Evolutionary conservation across 2,888 invertebrate genomes (phyloP).

Genomic region (Apodemia duryi): DNA sequence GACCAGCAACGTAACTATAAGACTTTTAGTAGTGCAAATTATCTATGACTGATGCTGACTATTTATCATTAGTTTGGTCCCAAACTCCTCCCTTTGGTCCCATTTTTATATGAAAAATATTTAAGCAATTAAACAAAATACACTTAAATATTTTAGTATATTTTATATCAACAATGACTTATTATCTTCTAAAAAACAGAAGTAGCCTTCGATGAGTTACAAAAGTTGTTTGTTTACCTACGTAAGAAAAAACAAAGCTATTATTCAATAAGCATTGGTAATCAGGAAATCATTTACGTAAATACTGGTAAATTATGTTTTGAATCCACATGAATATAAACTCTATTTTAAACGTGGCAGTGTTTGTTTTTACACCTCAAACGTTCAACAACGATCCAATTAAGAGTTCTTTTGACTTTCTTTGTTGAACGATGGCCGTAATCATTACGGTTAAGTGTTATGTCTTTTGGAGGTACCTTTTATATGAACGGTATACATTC

Average conservation of each 20-base stretch:
- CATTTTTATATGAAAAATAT: too few relatives aligned
- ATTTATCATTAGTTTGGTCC: too few relatives aligned
- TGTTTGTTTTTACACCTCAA: conserved; percentile 14
- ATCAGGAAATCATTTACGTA: conserved; percentile 24
- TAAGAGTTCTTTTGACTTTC: conserved; percentile 57
- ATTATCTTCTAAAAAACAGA: too few relatives aligned
- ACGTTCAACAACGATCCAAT: conserved; percentile 49
- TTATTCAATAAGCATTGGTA: background rate
- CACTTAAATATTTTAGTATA: too few relatives aligned
- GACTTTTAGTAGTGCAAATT: too few relatives aligned
- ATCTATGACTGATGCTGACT: too few relatives aligned
- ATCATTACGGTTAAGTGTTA: conserved; percentile 56
- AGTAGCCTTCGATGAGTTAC: background rate
- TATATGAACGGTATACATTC: conserved; percentile 26
- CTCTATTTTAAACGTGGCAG: conserved; percentile 13
- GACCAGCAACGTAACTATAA: too few relatives aligned
- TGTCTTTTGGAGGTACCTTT: conserved; percentile 24
- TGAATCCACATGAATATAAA: conserved; percentile 18
- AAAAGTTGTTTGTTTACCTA: background rate
- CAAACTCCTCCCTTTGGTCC: too few relatives aligned
- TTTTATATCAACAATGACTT: background rate
- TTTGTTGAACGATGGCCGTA: conserved; percentile 54
- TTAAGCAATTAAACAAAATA: too few relatives aligned
- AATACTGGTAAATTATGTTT: conserved; percentile 30
- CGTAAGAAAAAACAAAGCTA: background rate